These are phyloP conservation scores for Bombus turneri DNA, from an alignment of 1,140 invertebrate genomes.

Conservation along the genomic window DNA sequence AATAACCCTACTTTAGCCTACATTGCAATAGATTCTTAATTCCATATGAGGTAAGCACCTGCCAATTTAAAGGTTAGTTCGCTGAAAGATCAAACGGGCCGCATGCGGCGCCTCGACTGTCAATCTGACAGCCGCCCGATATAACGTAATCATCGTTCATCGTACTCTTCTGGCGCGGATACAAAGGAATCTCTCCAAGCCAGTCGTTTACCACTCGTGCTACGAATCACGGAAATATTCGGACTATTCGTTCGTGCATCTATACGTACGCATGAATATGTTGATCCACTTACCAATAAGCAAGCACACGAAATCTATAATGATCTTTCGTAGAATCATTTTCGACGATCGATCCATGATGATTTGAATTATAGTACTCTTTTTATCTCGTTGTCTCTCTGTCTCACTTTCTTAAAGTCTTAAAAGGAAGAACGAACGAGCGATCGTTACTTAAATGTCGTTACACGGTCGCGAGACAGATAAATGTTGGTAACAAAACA, in stretches of 20 bases:
- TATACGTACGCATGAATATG: not conserved
- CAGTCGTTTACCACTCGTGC: not conserved
- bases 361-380: not conserved
- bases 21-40: not conserved
- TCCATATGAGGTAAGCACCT: slow-evolving; percentile 41
- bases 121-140: slow-evolving; percentile 53
- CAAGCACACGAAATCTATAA: slow-evolving; percentile 72
- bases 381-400: not conserved
- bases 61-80: slow-evolving; percentile 57
- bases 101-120: slow-evolving; percentile 54
- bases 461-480: not conserved
- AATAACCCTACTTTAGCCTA: not conserved
- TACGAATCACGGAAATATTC: slow-evolving; percentile 3
- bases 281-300: slow-evolving; percentile 65
- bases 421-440: not conserved
- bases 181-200: slow-evolving; percentile 35
- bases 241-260: not conserved
- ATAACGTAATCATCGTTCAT: slow-evolving; percentile 52
- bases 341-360: slow-evolving; percentile 74
- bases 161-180: slow-evolving; percentile 31
- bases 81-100: slow-evolving; percentile 50
- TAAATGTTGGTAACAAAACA: not conserved
- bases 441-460: not conserved
- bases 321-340: slow-evolving; percentile 68
- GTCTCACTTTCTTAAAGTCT: not conserved